Evolutionary conservation across 1,140 invertebrate species (phyloP), one percentile per base, ranked within the genome.

Genomic region (Anoplophora glabripennis): DNA sequence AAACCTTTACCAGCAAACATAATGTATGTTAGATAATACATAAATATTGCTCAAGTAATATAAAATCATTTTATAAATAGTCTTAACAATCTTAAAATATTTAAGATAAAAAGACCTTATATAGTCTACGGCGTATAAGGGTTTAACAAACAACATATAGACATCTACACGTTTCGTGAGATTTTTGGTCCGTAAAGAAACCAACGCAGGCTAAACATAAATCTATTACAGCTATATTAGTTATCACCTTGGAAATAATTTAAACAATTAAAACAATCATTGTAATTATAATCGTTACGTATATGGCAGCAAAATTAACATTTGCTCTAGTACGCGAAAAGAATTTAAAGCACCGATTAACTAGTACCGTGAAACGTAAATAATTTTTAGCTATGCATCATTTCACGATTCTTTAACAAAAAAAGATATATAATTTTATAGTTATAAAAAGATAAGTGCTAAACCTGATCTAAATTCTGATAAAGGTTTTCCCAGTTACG

Each of bases 1-100:
- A 54, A 64, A 61, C 65, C 63, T 55, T 57, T 67, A 58, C 65
- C 65, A 65, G 65, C 65, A 67, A 67, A 67, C 54, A 65, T 65
- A 57, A 57, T 64, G 59, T 65, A 61, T 67, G 61, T 62, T 62
- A 59, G 34, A 65, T 41, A 61, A 67, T 64, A 67, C 65, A 67
- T 55, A 57, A 67, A 59, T 65, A 67, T 67, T 67, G 65, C 65
- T 67, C 63, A 57, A 61, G 15, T 53, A 58, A 59, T 52, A 53
- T 14, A 57, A 59, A 49, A 56, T 46, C 60, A 37, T 41, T 49
- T 14, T 42, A 51, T 21, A 45, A 17, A 37, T 28, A 57, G 60
- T 57, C 60, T 62, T 62, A 64, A 40, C 46, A 45, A 46, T 61
- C 63, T 62, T 65, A 65, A 65, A 38, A 53, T n/a, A 46, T 59